These are phyloP conservation scores for Sula dactylatra DNA, from an alignment of 2,113 vertebrate genomes.

Conservation along the genomic window DNA sequence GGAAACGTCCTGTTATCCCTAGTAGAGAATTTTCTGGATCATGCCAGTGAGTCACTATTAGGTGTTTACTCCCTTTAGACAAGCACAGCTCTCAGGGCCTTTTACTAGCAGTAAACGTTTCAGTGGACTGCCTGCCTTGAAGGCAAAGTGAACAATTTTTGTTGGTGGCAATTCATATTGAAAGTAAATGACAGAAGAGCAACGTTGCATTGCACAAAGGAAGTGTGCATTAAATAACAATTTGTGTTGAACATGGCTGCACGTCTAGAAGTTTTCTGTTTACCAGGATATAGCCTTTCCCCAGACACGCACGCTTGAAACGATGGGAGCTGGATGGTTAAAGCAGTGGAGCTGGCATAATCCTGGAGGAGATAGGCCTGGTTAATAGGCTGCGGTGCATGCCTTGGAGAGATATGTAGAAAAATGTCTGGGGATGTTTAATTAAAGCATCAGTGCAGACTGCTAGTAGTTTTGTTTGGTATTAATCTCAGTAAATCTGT, in stretches of 20 bases:
- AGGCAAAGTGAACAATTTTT: background rate
- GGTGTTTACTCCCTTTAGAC: background rate
- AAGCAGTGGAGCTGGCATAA: background rate
- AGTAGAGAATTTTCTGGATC: background rate
- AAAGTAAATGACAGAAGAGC: background rate
- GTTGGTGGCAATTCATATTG: background rate
- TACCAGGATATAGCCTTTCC: background rate
- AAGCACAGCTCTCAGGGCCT: background rate
- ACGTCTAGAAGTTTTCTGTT: background rate
- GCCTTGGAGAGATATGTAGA: constrained; percentile 49
- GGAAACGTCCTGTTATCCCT: background rate
- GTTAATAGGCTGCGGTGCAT: constrained; percentile 29
- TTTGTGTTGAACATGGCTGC: background rate
- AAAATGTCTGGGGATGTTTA: constrained; percentile 56
- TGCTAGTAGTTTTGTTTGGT: constrained; percentile 42
- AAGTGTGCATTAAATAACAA: background rate
- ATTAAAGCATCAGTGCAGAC: constrained; percentile 53
- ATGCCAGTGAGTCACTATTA: background rate
- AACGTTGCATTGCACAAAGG: background rate
- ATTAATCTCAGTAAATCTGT: constrained; percentile 58
- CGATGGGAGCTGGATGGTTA: background rate
- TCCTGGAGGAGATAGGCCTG: background rate
- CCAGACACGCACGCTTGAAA: background rate
- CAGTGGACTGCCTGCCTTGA: background rate
- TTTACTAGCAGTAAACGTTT: background rate